These are phyloP conservation scores for Galerucella pusilla DNA, from an alignment of 2,888 invertebrate genomes.

Conservation along the genomic window DNA sequence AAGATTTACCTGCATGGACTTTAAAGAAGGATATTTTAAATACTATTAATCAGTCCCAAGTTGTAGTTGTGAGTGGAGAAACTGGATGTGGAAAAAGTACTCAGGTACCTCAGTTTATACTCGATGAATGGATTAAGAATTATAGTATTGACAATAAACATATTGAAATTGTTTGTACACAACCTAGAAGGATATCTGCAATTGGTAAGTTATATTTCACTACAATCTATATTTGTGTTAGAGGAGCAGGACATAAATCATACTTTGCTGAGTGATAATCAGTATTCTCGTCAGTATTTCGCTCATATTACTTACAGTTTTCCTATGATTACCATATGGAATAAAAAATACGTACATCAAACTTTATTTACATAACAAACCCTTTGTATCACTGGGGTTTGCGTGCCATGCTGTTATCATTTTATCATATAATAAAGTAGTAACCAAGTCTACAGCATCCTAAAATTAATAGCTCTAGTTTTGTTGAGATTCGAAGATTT, in stretches of 20 bases:
- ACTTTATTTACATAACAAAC: too few relatives aligned
- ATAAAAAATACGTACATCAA: too few relatives aligned
- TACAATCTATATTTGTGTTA: not conserved
- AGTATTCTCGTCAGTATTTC: too few relatives aligned
- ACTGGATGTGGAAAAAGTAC: constrained; percentile 89
- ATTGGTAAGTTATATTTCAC: constrained; percentile 66
- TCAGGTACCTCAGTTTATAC: constrained; percentile 93
- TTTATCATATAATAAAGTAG: too few relatives aligned
- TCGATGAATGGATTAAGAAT: constrained; percentile 85
- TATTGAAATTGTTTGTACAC: constrained; percentile 90
- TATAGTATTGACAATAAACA: constrained; percentile 69
- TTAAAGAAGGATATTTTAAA: constrained; percentile 77
- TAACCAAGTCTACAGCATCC: too few relatives aligned
- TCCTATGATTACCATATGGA: too few relatives aligned
- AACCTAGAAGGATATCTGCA: constrained; percentile 91
- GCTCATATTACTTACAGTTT: too few relatives aligned
- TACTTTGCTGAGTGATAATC: too few relatives aligned
- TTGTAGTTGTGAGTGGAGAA: constrained; percentile 83
- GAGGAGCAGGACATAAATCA: not conserved
- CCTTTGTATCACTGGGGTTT: too few relatives aligned
- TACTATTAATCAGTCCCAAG: constrained; percentile 69
- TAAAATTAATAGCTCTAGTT: too few relatives aligned
- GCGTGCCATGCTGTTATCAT: too few relatives aligned
- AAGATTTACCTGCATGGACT: constrained; percentile 78
- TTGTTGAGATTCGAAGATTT: too few relatives aligned